Percentiles rank a stretch among this genome's conserved stretches.
Conservation (phyloP, 1,140 invertebrate genomes). For the Zaprionus ornatus region DNA sequence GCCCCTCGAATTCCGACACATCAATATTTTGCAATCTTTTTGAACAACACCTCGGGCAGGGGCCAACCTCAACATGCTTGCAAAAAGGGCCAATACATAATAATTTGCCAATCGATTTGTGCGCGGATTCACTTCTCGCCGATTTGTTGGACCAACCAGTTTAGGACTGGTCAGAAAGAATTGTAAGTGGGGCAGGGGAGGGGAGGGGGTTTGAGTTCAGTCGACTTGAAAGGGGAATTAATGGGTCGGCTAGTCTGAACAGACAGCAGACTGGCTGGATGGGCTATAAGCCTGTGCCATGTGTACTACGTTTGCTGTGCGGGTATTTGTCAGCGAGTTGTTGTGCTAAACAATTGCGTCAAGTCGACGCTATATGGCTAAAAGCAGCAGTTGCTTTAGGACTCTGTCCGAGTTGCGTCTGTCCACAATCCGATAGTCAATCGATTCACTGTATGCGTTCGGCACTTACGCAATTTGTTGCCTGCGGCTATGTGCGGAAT, state of each 20-base stretch:
- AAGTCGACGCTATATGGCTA: slow-evolving; percentile 56
- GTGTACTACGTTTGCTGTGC: neutral
- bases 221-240: slow-evolving; percentile 22
- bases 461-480: slow-evolving; percentile 69
- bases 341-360: slow-evolving; percentile 70
- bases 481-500: slow-evolving; percentile 49
- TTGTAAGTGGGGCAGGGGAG: neutral
- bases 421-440: slow-evolving; percentile 20
- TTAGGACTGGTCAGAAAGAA: slow-evolving; percentile 10
- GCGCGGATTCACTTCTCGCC: slow-evolving; percentile 66
- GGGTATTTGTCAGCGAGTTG: slow-evolving; percentile 61
- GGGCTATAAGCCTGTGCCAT: slow-evolving; percentile 19
- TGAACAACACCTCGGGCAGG: slow-evolving; percentile 66
- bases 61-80: slow-evolving; percentile 51
- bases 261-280: slow-evolving; percentile 12
- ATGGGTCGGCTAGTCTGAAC: slow-evolving; percentile 24
- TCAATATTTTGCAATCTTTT: slow-evolving; percentile 74
- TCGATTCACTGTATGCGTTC: slow-evolving; percentile 46
- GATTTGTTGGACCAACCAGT: slow-evolving; percentile 56
- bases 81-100: slow-evolving; percentile 60
- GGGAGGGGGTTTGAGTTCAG: neutral
- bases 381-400: slow-evolving; percentile 30
- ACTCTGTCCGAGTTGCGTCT: slow-evolving; percentile 10
- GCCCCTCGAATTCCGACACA: slow-evolving; percentile 49
- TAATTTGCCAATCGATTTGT: slow-evolving; percentile 79